phyloP scores from a whole-genome alignment of 2,797 vertebrate genomes.

The Crocidura indochinensis region DNA sequence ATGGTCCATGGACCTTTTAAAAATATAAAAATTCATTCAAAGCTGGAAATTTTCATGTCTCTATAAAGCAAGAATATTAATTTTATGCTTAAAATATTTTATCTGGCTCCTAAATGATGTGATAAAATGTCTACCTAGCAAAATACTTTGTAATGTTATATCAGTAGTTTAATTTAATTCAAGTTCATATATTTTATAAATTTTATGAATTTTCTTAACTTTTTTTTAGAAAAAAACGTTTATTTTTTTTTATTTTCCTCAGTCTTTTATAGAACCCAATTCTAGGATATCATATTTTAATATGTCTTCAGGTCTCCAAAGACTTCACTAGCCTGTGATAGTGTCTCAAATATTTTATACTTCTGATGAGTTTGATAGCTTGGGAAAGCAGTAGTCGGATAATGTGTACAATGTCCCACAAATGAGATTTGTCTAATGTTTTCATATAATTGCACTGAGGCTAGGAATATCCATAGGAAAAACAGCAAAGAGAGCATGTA shows the following conservation, averaged over 20 bases:
- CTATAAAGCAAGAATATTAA: not conserved
- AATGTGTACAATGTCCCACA: not conserved
- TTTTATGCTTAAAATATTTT: not conserved
- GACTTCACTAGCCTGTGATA: not conserved
- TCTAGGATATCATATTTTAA: not conserved
- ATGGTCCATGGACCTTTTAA: not conserved
- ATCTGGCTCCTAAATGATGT: not conserved
- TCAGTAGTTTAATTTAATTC: not conserved
- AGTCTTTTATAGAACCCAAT: not conserved
- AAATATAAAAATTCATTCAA: conserved; percentile 19
- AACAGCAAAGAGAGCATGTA: not conserved
- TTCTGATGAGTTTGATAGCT: not conserved
- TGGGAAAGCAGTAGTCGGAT: not conserved
- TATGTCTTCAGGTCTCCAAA: not conserved
- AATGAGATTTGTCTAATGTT: not conserved
- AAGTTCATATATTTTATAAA: not conserved
- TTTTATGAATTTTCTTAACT: not conserved
- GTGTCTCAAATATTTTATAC: not conserved
- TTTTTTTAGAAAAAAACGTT: too few species aligned
- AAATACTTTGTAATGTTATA: not conserved
- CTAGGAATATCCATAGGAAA: not conserved
- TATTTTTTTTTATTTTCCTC: not conserved
- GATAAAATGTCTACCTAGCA: conserved; percentile 7
- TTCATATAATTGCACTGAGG: not conserved
- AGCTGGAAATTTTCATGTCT: not conserved